These are phyloP conservation scores for Condylura cristata DNA, from an alignment of 2,113 vertebrate species.

Conservation along the genomic window DNA sequence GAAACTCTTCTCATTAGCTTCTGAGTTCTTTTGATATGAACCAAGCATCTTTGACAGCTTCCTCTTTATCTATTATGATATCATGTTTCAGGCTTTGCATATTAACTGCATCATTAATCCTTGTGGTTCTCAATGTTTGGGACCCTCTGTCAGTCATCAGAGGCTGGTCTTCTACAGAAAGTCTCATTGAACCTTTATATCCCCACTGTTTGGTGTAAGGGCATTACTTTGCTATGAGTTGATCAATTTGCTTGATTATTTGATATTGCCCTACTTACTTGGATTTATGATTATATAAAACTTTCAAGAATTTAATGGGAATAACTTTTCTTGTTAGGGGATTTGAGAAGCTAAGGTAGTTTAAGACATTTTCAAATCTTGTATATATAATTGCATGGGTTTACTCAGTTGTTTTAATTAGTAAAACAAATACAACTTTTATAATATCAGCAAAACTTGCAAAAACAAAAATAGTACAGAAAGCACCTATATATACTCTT, in stretches of 20 bases:
- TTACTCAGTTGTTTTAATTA: background rate
- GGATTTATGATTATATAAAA: background rate
- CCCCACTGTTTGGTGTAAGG: background rate
- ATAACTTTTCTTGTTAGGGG: background rate
- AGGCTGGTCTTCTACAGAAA: background rate
- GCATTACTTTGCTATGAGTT: background rate
- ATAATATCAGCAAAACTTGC: background rate
- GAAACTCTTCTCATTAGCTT: background rate
- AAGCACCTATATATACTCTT: background rate
- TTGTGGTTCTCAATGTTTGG: background rate
- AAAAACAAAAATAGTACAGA: slow-evolving; percentile 1
- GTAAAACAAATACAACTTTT: slow-evolving; percentile 26
- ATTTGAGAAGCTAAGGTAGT: background rate
- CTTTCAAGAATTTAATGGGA: background rate
- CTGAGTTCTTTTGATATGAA: background rate
- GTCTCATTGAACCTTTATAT: background rate
- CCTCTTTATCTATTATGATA: background rate
- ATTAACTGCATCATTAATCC: background rate
- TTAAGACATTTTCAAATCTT: background rate
- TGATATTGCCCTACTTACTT: background rate
- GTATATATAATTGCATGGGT: background rate
- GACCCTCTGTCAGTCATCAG: background rate
- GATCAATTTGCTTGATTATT: background rate
- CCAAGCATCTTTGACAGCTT: background rate
- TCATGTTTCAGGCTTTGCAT: background rate